Percentiles rank a stretch among this genome's conserved stretches.
phyloP scores from a whole-genome alignment of 64 coral and sea anemone genomes.

The Trachythela sp. region DNA sequence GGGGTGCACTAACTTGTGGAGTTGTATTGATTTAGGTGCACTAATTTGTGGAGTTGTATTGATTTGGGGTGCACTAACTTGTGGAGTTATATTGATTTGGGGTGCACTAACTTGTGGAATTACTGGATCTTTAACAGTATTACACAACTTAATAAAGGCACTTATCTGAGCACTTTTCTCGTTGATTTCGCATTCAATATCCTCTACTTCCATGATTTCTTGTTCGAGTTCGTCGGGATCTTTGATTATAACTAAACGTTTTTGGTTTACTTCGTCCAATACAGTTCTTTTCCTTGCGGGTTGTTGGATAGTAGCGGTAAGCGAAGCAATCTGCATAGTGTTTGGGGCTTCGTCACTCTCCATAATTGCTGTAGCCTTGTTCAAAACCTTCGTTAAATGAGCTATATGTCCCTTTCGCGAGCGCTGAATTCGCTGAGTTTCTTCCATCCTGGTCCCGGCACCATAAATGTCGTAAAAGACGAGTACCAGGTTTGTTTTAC shows the following conservation, averaged over 20 bases:
- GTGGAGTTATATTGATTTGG: neutral
- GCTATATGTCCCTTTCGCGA: too few relatives aligned
- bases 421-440: too few relatives aligned
- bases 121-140: conserved; percentile 28
- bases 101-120: neutral
- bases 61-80: too few relatives aligned
- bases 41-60: too few relatives aligned
- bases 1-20: too few relatives aligned
- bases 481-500: too few relatives aligned
- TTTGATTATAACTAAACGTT: conserved; percentile 29
- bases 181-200: conserved; percentile 33
- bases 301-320: conserved; percentile 14
- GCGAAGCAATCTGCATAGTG: too few relatives aligned
- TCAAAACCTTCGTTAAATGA: too few relatives aligned
- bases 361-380: too few relatives aligned
- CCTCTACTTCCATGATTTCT: conserved; percentile 46
- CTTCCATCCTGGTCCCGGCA: too few relatives aligned
- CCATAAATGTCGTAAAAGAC: too few relatives aligned
- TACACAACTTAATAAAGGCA: conserved; percentile 33
- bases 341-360: too few relatives aligned
- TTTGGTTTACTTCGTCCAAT: conserved; percentile 35
- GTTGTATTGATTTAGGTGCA: neutral
- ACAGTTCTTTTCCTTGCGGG: conserved; percentile 38
- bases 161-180: conserved; percentile 47
- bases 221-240: conserved; percentile 47